Evolutionary conservation across 2,888 invertebrate genomes (phyloP).

Genomic region (Noctua janthe): DNA sequence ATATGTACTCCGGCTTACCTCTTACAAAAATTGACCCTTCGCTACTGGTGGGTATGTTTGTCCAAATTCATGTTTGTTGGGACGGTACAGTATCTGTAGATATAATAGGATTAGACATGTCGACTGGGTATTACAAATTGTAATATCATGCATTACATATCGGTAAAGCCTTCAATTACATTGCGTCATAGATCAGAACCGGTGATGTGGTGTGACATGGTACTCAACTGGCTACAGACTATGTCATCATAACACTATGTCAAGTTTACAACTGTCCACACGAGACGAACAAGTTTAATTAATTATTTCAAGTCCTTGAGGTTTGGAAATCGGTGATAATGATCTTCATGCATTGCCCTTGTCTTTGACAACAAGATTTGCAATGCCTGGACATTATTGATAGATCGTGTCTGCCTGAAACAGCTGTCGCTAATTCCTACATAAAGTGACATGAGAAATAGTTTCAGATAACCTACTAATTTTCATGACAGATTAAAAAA

Average conservation of each 20-base stretch:
- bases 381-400: slow-evolving; percentile 6
- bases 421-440: background rate
- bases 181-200: slow-evolving; percentile 51
- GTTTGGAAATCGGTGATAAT: slow-evolving; percentile 47
- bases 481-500: background rate
- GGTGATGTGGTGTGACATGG: slow-evolving; percentile 41
- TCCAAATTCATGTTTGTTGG: background rate
- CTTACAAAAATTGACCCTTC: too few species aligned
- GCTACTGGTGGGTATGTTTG: too few species aligned
- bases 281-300: slow-evolving; percentile 60
- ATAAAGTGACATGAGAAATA: background rate
- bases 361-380: slow-evolving; percentile 11
- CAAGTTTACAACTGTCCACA: slow-evolving; percentile 63
- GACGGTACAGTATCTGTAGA: background rate
- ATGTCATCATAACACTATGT: slow-evolving; percentile 59
- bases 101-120: slow-evolving; percentile 53
- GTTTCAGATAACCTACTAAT: background rate
- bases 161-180: slow-evolving; percentile 39
- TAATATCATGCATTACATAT: slow-evolving; percentile 53
- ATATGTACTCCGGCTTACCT: too few species aligned
- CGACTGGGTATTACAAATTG: slow-evolving; percentile 49
- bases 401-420: slow-evolving; percentile 5
- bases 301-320: slow-evolving; percentile 56
- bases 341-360: slow-evolving; percentile 51
- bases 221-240: slow-evolving; percentile 44